Evolutionary conservation across 2,113 vertebrate genomes (phyloP).

Genomic region (Ptychochromis oligacanthus): DNA sequence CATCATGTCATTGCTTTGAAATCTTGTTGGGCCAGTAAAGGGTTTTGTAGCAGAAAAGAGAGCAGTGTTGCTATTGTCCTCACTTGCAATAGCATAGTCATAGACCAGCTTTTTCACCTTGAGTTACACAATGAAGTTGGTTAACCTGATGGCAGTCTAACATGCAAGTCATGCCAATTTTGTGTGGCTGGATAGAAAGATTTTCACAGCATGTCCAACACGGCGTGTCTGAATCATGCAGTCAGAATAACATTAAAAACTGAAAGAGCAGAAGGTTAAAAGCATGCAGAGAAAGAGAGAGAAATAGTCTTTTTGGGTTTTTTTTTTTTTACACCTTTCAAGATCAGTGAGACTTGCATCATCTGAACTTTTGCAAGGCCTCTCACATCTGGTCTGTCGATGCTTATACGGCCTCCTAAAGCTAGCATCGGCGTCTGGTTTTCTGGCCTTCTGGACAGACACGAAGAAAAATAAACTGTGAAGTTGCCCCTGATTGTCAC

Average conservation of each 20-base stretch:
- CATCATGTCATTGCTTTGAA: not conserved
- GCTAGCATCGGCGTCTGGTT: not conserved
- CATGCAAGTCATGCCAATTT: not conserved
- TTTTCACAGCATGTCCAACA: not conserved
- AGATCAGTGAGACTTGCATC: not conserved
- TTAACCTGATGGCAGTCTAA: not conserved
- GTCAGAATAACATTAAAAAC: not conserved
- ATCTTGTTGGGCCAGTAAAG: not conserved
- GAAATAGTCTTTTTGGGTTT: too few relatives aligned
- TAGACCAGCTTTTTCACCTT: not conserved
- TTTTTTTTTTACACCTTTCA: too few relatives aligned
- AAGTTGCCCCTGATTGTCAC: not conserved
- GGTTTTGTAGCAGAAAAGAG: not conserved
- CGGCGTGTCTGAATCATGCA: not conserved
- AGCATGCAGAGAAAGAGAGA: too few relatives aligned
- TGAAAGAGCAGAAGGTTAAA: not conserved
- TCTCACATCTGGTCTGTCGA: not conserved
- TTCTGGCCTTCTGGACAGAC: not conserved
- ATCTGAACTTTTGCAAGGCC: not conserved
- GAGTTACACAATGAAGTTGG: not conserved
- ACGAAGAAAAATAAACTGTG: not conserved
- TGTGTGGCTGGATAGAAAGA: not conserved
- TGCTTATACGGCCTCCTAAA: not conserved
- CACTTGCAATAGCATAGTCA: too few relatives aligned
- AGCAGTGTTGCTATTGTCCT: not conserved